These are phyloP conservation scores for Anableps anableps DNA, from an alignment of 2,797 vertebrate species.

Conservation along the genomic window DNA sequence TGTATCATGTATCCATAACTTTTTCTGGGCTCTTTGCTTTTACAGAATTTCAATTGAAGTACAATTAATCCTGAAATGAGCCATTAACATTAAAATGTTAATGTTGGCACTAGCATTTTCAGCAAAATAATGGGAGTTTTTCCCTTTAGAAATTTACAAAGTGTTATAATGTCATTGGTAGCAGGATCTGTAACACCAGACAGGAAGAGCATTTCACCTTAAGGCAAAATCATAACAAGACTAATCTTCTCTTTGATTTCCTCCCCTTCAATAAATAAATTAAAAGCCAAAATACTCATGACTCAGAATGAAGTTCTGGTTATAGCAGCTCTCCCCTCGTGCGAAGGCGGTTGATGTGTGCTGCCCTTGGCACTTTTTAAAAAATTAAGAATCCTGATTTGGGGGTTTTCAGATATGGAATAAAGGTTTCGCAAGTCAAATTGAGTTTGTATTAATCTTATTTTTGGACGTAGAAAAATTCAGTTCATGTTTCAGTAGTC, in stretches of 20 bases:
- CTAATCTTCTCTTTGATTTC: neutral
- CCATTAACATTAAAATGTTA: neutral
- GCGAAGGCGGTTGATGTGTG: neutral
- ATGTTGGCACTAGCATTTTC: neutral
- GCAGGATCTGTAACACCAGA: neutral
- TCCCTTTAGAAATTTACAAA: neutral
- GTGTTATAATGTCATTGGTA: neutral
- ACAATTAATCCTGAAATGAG: neutral
- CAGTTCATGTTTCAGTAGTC: neutral
- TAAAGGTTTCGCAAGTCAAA: neutral
- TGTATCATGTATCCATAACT: neutral
- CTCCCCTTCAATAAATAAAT: neutral
- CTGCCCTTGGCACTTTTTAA: neutral
- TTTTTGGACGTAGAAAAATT: neutral
- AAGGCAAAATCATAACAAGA: neutral
- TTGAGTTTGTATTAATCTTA: neutral
- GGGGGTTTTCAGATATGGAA: neutral
- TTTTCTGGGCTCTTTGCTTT: neutral
- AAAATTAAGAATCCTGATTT: neutral
- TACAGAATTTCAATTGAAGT: neutral
- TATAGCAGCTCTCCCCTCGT: neutral
- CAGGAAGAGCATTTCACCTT: too few species aligned
- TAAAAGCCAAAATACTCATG: neutral
- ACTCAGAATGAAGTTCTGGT: neutral
- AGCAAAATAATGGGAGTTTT: neutral